Conservation (phyloP, 2,888 invertebrate genomes). For the Drosophila ochracea region DNA sequence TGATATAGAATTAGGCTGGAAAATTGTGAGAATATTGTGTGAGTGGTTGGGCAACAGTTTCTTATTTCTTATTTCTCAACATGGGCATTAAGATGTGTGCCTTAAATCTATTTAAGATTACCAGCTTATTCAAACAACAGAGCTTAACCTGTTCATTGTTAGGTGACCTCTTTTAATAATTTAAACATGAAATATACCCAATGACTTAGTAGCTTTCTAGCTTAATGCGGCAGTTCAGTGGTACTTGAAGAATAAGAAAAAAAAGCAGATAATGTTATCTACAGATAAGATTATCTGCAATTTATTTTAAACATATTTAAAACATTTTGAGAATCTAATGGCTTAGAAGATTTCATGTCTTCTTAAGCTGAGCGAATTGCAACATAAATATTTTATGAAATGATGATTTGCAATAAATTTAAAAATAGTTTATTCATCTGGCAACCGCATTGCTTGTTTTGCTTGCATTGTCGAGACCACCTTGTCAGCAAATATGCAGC, state of each 20-base stretch:
- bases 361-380: background rate
- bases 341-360: background rate
- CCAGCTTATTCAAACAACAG: background rate
- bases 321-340: background rate
- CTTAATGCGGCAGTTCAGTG: background rate
- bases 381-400: slow-evolving; percentile 2
- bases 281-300: background rate
- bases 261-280: background rate
- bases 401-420: slow-evolving; percentile 1
- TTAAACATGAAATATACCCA: background rate
- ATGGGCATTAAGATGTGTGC: background rate
- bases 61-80: background rate
- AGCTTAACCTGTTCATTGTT: background rate
- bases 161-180: background rate
- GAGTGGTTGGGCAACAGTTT: background rate
- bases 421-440: slow-evolving; percentile 13
- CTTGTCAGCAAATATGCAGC: slow-evolving; percentile 29
- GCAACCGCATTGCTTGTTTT: slow-evolving; percentile 16
- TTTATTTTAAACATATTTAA: too few relatives aligned
- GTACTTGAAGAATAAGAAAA: background rate
- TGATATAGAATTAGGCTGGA: background rate
- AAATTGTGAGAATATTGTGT: slow-evolving; percentile 11
- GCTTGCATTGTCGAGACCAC: slow-evolving; percentile 41
- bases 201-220: background rate
- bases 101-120: background rate